Conservation (phyloP, 64 coral and sea anemone genomes). For the Stylophora pistillata region DNA sequence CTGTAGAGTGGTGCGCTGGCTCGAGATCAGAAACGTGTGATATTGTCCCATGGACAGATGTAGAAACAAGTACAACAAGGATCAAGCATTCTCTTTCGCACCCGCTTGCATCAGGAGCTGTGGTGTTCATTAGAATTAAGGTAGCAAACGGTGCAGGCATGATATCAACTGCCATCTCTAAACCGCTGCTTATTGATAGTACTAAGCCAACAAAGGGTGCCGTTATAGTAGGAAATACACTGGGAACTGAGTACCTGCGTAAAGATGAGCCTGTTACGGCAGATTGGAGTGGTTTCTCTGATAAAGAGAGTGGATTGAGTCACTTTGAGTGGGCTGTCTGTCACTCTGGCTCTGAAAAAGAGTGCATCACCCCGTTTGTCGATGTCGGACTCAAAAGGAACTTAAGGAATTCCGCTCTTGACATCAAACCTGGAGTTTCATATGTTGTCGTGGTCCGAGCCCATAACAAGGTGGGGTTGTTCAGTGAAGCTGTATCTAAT, state of each 20-base stretch:
- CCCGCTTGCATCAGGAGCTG: conserved; percentile 45
- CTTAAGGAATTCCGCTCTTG: conserved; percentile 34
- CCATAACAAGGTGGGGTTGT: conserved; percentile 58
- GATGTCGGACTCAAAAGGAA: conserved; percentile 33
- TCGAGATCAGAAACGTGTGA: conserved; percentile 40
- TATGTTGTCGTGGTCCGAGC: conserved; percentile 62
- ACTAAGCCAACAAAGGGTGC: conserved; percentile 45
- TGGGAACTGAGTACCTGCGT: conserved; percentile 14
- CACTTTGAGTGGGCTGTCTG: conserved; percentile 71
- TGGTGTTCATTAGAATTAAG: conserved; percentile 41
- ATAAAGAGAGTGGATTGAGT: conserved; percentile 55
- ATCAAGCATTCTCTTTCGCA: conserved; percentile 7
- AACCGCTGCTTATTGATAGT: conserved; percentile 50
- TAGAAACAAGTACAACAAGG: not conserved
- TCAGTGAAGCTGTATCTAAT: conserved; percentile 41
- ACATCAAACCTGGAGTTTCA: conserved; percentile 52
- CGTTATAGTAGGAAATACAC: conserved; percentile 38
- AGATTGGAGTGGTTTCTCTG: conserved; percentile 61
- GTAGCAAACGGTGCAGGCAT: conserved; percentile 61
- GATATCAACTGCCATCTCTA: conserved; percentile 11
- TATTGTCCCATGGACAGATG: conserved; percentile 43
- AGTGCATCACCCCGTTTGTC: conserved; percentile 69
- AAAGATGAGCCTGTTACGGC: conserved; percentile 29
- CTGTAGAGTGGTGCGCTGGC: conserved; percentile 65
- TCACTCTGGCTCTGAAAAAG: not conserved